A percentile compares a stretch with the other conserved stretches of the same genome.
These are phyloP conservation scores for Catajapyx aquilonaris DNA, from an alignment of 1,140 invertebrate genomes.

Conservation along the genomic window DNA sequence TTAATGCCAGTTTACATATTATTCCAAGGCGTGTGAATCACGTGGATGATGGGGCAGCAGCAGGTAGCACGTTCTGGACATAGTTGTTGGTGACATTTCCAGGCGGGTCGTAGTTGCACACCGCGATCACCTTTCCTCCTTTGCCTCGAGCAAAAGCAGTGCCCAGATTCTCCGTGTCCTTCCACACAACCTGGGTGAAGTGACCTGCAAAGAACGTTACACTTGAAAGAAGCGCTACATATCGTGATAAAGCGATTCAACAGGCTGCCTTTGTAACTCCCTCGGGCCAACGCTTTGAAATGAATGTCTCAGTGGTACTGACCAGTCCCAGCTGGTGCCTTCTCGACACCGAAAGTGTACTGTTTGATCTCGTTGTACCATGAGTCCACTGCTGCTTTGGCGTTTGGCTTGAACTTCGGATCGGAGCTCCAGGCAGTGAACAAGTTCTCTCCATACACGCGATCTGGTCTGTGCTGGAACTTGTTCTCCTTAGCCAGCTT, in stretches of 20 bases:
- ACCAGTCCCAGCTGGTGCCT: slow-evolving; percentile 15
- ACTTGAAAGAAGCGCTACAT: too few relatives aligned
- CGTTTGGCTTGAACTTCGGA: slow-evolving; percentile 16
- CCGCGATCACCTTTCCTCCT: slow-evolving; percentile 34
- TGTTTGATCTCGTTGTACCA: slow-evolving; percentile 21
- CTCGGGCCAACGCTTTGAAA: too few relatives aligned
- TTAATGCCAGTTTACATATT: too few relatives aligned
- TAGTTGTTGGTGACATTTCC: slow-evolving; percentile 53
- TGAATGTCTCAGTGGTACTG: too few relatives aligned
- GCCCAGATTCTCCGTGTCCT: slow-evolving; percentile 42
- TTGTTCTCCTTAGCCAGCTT: slow-evolving; percentile 43
- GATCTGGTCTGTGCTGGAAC: slow-evolving; percentile 38
- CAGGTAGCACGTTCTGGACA: too few relatives aligned
- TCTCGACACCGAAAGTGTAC: slow-evolving; percentile 16
- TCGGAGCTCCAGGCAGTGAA: slow-evolving; percentile 16
- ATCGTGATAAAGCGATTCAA: too few relatives aligned
- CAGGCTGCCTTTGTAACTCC: too few relatives aligned
- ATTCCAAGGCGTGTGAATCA: too few relatives aligned
- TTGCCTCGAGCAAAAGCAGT: slow-evolving; percentile 40
- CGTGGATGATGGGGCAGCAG: too few relatives aligned
- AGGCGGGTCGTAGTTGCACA: slow-evolving; percentile 62
- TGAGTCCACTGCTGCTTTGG: slow-evolving; percentile 17
- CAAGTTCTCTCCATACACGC: slow-evolving; percentile 31
- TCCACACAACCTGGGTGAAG: slow-evolving; percentile 58
- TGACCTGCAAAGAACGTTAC: slow-evolving; percentile 27